phyloP scores from a whole-genome alignment of 2,113 vertebrate genomes.

The Pipra filicauda region DNA sequence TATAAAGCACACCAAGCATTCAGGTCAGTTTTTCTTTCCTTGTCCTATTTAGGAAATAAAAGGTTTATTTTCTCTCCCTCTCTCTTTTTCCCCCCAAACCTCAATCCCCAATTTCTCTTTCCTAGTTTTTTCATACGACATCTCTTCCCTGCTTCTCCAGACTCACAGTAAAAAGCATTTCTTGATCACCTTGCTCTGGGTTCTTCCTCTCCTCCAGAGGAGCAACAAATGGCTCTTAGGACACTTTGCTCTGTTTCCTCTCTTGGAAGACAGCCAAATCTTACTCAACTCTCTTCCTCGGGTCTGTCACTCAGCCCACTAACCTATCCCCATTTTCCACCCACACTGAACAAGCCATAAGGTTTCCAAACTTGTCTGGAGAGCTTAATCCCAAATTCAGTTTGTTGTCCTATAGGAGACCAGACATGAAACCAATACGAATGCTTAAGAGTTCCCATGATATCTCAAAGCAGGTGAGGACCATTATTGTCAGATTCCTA shows the following conservation, averaged over 20 bases:
- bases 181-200: neutral
- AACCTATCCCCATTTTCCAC: constrained; percentile 19
- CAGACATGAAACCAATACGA: constrained; percentile 17
- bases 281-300: constrained; percentile 28
- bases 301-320: constrained; percentile 38
- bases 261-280: constrained; percentile 10
- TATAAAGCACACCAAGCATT: neutral
- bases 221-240: neutral
- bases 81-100: neutral
- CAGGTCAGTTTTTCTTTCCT: constrained; percentile 14
- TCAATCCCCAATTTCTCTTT: neutral
- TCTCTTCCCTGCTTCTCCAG: neutral
- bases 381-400: constrained; percentile 35
- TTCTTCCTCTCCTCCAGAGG: neutral
- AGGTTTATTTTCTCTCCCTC: neutral
- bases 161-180: neutral
- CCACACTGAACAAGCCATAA: neutral
- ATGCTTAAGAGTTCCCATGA: neutral
- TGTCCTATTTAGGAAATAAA: neutral
- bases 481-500: constrained; percentile 51
- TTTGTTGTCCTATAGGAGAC: neutral
- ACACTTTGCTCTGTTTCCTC: neutral
- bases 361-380: constrained; percentile 41
- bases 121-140: neutral
- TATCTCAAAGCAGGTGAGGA: constrained; percentile 49